Evolutionary conservation across 2,797 vertebrate genomes (phyloP).

Genomic region (Parambassis ranga): DNA sequence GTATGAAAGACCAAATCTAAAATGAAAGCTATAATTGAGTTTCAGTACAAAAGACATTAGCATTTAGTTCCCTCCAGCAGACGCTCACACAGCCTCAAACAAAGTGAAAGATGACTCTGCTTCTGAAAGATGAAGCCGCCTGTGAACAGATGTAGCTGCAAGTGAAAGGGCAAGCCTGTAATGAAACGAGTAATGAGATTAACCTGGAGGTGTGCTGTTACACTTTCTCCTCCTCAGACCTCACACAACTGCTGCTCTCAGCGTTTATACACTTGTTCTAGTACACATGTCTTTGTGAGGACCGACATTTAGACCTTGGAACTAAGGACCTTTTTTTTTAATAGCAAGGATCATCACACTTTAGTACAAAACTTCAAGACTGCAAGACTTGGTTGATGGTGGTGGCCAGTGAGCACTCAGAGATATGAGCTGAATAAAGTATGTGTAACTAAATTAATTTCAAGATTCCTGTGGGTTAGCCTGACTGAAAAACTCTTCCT

Average conservation of each 20-base stretch:
- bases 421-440: not conserved
- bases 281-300: not conserved
- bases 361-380: too few relatives aligned
- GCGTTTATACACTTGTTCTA: not conserved
- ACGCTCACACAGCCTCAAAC: not conserved
- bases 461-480: not conserved
- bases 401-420: not conserved
- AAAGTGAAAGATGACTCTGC: constrained; percentile 25
- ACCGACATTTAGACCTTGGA: not conserved
- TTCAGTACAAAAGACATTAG: not conserved
- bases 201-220: constrained; percentile 37
- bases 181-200: constrained; percentile 29
- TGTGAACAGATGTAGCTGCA: constrained; percentile 40
- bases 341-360: too few relatives aligned
- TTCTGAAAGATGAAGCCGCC: constrained; percentile 41
- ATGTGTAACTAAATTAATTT: not conserved
- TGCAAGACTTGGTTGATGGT: too few relatives aligned
- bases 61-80: not conserved
- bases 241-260: not conserved
- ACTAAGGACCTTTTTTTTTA: not conserved
- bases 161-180: constrained; percentile 39
- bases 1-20: not conserved
- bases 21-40: not conserved
- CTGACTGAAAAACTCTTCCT: not conserved
- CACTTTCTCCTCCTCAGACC: constrained; percentile 36